Evolutionary conservation across 2,797 vertebrate species (phyloP), one percentile per base, ranked within the genome.

Genomic region (Coreius guichenoti): DNA sequence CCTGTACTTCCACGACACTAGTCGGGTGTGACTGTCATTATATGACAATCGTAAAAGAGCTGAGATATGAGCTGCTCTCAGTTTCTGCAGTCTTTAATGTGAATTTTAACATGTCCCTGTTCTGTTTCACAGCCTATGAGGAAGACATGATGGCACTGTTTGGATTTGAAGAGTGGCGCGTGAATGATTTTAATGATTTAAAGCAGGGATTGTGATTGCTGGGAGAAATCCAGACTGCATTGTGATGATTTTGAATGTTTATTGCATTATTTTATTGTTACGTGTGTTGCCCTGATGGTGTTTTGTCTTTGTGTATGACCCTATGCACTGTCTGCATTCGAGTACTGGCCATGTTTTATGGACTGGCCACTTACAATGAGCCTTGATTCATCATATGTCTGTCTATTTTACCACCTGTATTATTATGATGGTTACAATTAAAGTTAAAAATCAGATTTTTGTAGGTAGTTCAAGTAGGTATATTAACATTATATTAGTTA

Each of bases 21-120:
- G 83, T 90, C 86, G 84, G 87, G 88, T 91, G 90, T 89, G 89
- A 89, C 90, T 89, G 86, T 89, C 89, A 89, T 91, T 91, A 90
- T 89, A 88, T 87, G 90, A 90, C 89, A 90, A 88, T 91, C 88
- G 87, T 91, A 89, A 91, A 91, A 89, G 84, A 80, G 76, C 86
- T 89, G 89, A 90, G 86, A 89, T 89, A 90, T 88, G 81, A 77
- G 73, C 69, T 73, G 84, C 81, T 88, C 86, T 82, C 84, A 67
- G 89, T 84, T 90, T 86, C 79, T 79, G 33, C 83, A 29, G 75
- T 87, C 86, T 84, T 88, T 89, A 75, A 88, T 86, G 83, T 88
- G 85, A 75, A 79, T 88, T 89, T 86, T 88, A 85, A 82, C 83
- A 82, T 77, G 67, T 33, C 72, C 80, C 81, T 45, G 65, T 74